A percentile compares a stretch with the other conserved stretches of the same genome.
Conservation (phyloP, 2,888 invertebrate genomes). For the Tipula helvola region DNA sequence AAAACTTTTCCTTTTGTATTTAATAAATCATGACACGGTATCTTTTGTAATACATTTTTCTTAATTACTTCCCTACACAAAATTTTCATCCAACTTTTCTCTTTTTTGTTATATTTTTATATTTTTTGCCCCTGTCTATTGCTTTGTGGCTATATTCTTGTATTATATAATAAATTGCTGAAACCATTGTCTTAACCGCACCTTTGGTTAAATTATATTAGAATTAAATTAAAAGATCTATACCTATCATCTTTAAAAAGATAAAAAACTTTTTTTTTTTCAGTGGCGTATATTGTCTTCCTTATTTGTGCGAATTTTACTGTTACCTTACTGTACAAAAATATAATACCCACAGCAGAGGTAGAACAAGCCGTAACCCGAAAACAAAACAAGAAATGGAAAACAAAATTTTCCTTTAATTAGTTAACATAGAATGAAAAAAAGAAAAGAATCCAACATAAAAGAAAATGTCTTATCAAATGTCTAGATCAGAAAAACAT, state of each 20-base stretch:
- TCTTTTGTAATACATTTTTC: background rate
- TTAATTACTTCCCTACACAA: background rate
- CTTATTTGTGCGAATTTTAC: background rate
- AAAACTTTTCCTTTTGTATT: background rate
- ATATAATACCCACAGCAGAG: background rate
- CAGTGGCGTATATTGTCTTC: background rate
- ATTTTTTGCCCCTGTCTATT: background rate
- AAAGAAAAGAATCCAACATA: background rate
- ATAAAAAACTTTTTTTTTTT: background rate
- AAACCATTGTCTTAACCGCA: background rate
- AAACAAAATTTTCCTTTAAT: background rate
- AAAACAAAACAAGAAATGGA: background rate
- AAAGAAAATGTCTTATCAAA: background rate
- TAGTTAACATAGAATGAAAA: background rate
- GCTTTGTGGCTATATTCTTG: background rate
- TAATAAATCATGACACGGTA: background rate
- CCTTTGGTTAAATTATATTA: background rate
- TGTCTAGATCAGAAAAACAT: slow-evolving; percentile 4
- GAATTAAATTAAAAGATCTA: background rate
- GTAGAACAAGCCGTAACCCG: background rate
- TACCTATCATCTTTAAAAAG: background rate
- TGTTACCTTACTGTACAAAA: background rate
- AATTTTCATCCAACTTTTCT: background rate
- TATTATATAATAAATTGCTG: background rate
- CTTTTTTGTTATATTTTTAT: background rate